Percentiles rank a stretch among this genome's conserved stretches.
phyloP scores from a whole-genome alignment of 2,888 invertebrate species.

The Parthenolecanium corni region DNA sequence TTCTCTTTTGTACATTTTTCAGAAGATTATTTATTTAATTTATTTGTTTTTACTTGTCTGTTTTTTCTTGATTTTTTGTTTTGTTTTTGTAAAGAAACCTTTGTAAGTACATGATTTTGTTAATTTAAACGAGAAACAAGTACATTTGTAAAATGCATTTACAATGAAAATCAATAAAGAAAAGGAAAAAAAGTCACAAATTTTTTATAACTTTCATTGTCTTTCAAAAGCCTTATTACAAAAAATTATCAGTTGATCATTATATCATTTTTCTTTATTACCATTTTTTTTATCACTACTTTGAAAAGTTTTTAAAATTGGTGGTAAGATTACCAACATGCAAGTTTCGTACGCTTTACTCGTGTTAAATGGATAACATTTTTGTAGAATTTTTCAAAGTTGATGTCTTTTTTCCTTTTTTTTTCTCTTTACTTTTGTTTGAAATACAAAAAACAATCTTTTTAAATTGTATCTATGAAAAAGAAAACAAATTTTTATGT shows the following conservation, averaged over 20 bases:
- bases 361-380: background rate
- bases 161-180: background rate
- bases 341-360: background rate
- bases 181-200: background rate
- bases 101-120: background rate
- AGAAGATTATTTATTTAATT: conserved; percentile 11
- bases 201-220: too few relatives aligned
- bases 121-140: conserved; percentile 2
- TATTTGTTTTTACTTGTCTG: background rate
- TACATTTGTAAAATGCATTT: conserved; percentile 8
- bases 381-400: conserved; percentile 6
- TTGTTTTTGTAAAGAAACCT: too few relatives aligned
- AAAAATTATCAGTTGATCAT: background rate
- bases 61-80: background rate
- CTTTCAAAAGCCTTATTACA: background rate
- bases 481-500: conserved; percentile 7
- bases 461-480: conserved; percentile 4
- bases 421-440: background rate
- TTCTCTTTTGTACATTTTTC: conserved; percentile 7
- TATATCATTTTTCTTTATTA: conserved; percentile 6
- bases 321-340: background rate
- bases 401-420: conserved; percentile 1
- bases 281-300: background rate
- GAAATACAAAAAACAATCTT: background rate
- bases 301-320: background rate